A percentile compares a stretch with the other conserved stretches of the same genome.
phyloP scores from a whole-genome alignment of 2,797 vertebrate genomes.

The Pterois miles region DNA sequence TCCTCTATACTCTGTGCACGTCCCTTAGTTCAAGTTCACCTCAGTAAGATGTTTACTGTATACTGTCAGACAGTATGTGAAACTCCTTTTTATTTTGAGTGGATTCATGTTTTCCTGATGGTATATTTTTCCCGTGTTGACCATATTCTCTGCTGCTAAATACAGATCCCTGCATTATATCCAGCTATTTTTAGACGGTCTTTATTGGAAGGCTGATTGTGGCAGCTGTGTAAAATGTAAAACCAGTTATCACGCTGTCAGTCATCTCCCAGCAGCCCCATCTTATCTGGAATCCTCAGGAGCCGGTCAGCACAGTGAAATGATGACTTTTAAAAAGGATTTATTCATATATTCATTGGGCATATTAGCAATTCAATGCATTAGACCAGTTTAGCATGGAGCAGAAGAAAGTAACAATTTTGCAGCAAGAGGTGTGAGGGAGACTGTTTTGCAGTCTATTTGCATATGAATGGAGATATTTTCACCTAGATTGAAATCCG shows the following conservation, averaged over 20 bases:
- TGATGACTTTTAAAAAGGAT: constrained; percentile 59
- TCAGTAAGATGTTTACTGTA: not conserved
- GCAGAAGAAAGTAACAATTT: constrained; percentile 47
- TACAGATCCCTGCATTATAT: not conserved
- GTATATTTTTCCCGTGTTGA: not conserved
- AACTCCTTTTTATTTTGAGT: not conserved
- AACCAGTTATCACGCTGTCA: constrained; percentile 42
- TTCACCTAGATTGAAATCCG: constrained; percentile 46
- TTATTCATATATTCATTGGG: constrained; percentile 78
- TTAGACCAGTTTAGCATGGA: constrained; percentile 40
- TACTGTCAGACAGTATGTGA: not conserved
- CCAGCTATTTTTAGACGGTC: constrained; percentile 8
- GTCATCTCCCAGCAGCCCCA: constrained; percentile 20
- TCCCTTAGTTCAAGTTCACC: not conserved
- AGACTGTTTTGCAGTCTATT: constrained; percentile 53
- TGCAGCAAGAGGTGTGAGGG: constrained; percentile 34
- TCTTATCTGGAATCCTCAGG: constrained; percentile 54
- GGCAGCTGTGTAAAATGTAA: constrained; percentile 1
- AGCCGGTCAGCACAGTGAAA: constrained; percentile 51
- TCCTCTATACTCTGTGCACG: not conserved
- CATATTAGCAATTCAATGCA: constrained; percentile 68
- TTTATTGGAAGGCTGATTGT: not conserved
- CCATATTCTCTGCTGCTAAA: not conserved
- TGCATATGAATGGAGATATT: constrained; percentile 71
- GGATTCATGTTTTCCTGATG: not conserved